Evolutionary conservation across 2,797 vertebrate genomes (phyloP), one percentile per base, ranked within the genome.

Genomic region (Microcaecilia unicolor): DNA sequence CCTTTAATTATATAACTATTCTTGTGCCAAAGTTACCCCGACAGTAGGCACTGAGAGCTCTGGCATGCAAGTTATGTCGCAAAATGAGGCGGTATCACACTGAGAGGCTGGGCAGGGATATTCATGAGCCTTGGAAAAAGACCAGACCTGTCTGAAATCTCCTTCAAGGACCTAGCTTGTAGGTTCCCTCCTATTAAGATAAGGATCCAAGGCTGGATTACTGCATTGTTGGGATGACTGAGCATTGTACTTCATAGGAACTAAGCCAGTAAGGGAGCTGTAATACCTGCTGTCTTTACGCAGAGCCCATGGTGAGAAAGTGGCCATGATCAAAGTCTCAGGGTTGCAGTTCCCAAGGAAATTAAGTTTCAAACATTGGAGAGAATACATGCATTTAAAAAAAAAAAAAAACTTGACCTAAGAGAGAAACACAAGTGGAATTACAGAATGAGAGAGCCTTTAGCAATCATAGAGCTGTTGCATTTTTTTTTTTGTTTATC

Each of bases 1-100:
- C 26, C 20, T 42, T 35, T 37, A 53, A 50, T 26, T 18, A 22
- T 5, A 20, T 37, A 45, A 28, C 3, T 6, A 8, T 15, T 28
- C 18, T 25, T 28, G 20, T 5, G 10, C 21, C 0, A 12, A 36
- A 12, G 54, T 68, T 62, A 15, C 48, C 44, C 34, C 15, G 47
- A 49, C 23, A 14, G 8, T 28, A 26, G 46, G 37, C 9, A 10
- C 30, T 18, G 44, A 0, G 4, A 2, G 22, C 31, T 48, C 13
- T 1, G 46, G 61, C 46, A 47, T 54, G 41, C 4, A 8, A 58
- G 22, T 56, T 61, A 50, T 26, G 39, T 25, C 1, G 25, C 7
- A 11, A 42, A 44, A 15, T 3, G 25, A 58, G 35, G 52, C 30
- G 37, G 33, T n/a, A 2, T 61, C 54, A 25, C 11, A 26, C 66